Evolutionary conservation across 2,888 invertebrate species (phyloP).

Genomic region (Lasioglossum lativentre): DNA sequence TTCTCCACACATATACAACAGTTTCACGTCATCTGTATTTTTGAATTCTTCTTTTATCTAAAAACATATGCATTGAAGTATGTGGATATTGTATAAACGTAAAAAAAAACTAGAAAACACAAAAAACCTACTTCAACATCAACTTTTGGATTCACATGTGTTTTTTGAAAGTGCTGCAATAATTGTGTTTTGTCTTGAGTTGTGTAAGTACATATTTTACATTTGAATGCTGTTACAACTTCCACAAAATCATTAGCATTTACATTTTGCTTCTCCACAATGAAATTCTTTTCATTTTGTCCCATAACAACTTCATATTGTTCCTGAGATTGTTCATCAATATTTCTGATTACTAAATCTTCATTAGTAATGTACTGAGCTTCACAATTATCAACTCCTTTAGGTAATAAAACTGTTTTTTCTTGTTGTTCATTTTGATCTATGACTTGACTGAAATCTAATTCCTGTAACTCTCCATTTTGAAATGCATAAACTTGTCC

Average conservation of each 20-base stretch:
- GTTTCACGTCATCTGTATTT: conserved; percentile 75
- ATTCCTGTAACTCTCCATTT: conserved; percentile 76
- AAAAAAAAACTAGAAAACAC: neutral
- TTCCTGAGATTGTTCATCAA: conserved; percentile 58
- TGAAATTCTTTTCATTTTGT: conserved; percentile 56
- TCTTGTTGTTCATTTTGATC: conserved; percentile 65
- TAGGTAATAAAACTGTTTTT: conserved; percentile 62
- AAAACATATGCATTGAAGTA: conserved; percentile 30
- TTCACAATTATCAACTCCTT: conserved; percentile 65
- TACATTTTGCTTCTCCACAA: conserved; percentile 64
- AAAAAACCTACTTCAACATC: conserved; percentile 62
- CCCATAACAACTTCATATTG: conserved; percentile 65
- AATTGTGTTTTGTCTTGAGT: conserved; percentile 83
- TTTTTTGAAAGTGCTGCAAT: conserved; percentile 82
- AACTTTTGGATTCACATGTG: conserved; percentile 75
- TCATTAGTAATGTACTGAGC: conserved; percentile 59
- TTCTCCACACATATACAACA: conserved; percentile 85
- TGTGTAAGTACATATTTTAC: conserved; percentile 86
- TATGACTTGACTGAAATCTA: conserved; percentile 71
- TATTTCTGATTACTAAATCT: conserved; percentile 56
- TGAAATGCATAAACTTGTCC: conserved; percentile 78
- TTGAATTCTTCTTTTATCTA: conserved; percentile 64
- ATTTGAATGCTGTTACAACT: conserved; percentile 86
- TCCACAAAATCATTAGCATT: conserved; percentile 85
- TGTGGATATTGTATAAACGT: neutral